These are phyloP conservation scores for Periparus ater DNA, from an alignment of 2,797 vertebrate genomes.

Conservation along the genomic window DNA sequence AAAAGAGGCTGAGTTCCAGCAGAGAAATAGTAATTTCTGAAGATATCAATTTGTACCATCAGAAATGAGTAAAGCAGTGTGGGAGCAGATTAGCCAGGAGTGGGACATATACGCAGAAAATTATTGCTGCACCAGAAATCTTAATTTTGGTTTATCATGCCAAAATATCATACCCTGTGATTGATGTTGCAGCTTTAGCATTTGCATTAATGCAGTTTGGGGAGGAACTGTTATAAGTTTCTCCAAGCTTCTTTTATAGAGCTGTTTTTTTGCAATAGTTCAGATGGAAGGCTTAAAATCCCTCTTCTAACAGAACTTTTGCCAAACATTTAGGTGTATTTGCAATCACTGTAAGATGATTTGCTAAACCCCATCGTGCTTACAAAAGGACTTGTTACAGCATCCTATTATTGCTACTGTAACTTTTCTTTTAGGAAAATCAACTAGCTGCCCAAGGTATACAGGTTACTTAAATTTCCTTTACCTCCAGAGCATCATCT, in stretches of 20 bases:
- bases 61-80: not conserved
- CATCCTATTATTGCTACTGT: not conserved
- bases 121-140: not conserved
- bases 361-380: not conserved
- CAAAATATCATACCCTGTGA: not conserved
- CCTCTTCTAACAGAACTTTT: not conserved
- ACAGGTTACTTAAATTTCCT: not conserved
- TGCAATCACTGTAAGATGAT: not conserved
- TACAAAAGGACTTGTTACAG: not conserved
- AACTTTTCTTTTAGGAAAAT: not conserved
- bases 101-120: not conserved
- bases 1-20: not conserved
- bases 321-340: not conserved
- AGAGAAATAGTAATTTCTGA: not conserved
- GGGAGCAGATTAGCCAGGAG: not conserved
- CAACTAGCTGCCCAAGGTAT: not conserved
- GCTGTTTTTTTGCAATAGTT: not conserved
- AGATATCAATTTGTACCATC: not conserved
- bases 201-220: not conserved
- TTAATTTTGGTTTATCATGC: not conserved
- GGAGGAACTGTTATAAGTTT: not conserved
- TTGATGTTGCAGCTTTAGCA: not conserved
- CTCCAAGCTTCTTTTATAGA: not conserved
- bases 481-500: conserved; percentile 36
- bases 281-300: not conserved